A percentile compares a stretch with the other conserved stretches of the same genome.
These are phyloP conservation scores for Nycticebus coucang DNA, from an alignment of 2,113 vertebrate species.

Conservation along the genomic window DNA sequence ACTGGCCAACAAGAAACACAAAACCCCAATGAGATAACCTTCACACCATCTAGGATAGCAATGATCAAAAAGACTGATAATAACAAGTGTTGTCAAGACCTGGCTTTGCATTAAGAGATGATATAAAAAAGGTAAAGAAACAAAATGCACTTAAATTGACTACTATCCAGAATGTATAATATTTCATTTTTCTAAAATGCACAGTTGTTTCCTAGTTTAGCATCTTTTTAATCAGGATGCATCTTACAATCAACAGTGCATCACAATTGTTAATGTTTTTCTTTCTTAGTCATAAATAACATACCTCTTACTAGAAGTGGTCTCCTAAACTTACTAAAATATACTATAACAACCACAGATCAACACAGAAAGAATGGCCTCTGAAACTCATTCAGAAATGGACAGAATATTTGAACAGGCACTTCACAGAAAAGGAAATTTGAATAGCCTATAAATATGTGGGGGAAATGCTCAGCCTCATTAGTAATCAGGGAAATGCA, in stretches of 20 bases:
- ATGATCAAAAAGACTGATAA: neutral
- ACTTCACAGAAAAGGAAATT: conserved; percentile 54
- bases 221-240: neutral
- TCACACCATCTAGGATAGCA: neutral
- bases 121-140: conserved; percentile 35
- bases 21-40: neutral
- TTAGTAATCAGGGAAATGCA: conserved; percentile 62
- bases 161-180: neutral
- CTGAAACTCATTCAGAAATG: conserved; percentile 43
- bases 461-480: conserved; percentile 28
- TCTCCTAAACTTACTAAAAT: conserved; percentile 21
- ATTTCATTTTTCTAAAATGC: conserved; percentile 16
- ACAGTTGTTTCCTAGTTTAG: conserved; percentile 5
- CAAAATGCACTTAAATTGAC: conserved; percentile 38
- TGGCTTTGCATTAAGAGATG: neutral
- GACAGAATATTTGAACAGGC: conserved; percentile 57
- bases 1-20: neutral
- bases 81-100: neutral
- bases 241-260: neutral
- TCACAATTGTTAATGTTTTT: conserved; percentile 7
- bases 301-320: conserved; percentile 14
- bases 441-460: conserved; percentile 56
- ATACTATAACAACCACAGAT: conserved; percentile 18
- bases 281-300: conserved; percentile 47
- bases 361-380: conserved; percentile 19